Conservation (phyloP, 2,888 invertebrate species). For the Dryococelus australis region DNA sequence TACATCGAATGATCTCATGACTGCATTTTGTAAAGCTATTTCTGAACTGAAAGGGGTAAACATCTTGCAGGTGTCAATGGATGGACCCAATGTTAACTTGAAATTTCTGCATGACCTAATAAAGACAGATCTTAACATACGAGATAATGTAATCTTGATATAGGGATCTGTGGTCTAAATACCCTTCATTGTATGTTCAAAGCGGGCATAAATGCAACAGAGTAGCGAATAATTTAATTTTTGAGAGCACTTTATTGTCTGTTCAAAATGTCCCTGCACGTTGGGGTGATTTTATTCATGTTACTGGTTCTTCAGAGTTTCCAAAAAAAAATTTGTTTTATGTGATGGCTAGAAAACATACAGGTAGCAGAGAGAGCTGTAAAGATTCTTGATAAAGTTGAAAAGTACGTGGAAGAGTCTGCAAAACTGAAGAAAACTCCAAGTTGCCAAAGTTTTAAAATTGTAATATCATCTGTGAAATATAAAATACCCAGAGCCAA, state of each 20-base stretch:
- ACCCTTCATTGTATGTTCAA: not conserved
- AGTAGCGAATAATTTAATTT: not conserved
- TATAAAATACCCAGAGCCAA: no score
- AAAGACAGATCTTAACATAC: not conserved
- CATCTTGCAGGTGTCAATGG: not conserved
- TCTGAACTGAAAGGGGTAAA: not conserved
- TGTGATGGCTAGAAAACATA: not conserved
- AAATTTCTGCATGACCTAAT: not conserved
- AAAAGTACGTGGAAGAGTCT: no score
- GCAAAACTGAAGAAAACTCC: not conserved
- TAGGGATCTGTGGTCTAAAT: not conserved
- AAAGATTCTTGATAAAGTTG: no score
- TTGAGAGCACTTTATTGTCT: not conserved
- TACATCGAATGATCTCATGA: not conserved
- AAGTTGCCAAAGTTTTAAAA: slow-evolving; percentile 17
- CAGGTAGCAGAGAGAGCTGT: no score
- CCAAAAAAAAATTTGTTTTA: not conserved
- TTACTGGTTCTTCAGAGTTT: not conserved
- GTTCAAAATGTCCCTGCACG: not conserved
- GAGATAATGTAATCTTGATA: not conserved
- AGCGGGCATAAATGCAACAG: not conserved
- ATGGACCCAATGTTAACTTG: not conserved
- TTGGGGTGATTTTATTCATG: not conserved
- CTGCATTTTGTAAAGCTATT: not conserved
- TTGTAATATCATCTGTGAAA: not conserved